phyloP scores from a whole-genome alignment of 2,888 invertebrate genomes.

The Mycalesis mineus region DNA sequence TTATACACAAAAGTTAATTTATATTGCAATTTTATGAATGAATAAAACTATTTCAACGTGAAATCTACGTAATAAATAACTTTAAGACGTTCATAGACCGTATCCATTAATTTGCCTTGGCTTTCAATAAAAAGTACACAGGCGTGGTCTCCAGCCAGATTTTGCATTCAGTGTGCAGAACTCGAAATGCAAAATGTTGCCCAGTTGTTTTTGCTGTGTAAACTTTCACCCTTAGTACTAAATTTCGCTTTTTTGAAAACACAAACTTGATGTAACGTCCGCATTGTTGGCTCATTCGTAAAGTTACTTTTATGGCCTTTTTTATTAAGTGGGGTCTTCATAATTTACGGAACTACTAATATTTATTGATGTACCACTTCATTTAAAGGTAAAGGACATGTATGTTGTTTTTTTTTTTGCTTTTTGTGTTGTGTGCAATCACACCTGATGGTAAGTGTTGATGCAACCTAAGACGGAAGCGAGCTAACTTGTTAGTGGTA shows the following conservation, averaged over 20 bases:
- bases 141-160: background rate
- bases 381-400: too few species aligned
- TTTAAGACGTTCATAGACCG: too few species aligned
- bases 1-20: too few species aligned
- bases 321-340: background rate
- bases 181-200: background rate
- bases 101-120: too few species aligned
- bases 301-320: background rate
- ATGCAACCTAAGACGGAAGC: too few species aligned
- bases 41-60: too few species aligned
- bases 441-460: too few species aligned
- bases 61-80: too few species aligned
- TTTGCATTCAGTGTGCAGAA: background rate
- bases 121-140: background rate
- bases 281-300: background rate
- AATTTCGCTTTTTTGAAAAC: conserved; percentile 1
- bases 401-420: too few species aligned
- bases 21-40: too few species aligned
- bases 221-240: background rate
- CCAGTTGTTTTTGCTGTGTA: background rate
- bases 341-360: background rate
- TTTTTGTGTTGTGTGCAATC: too few species aligned
- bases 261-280: conserved; percentile 1
- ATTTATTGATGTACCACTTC: background rate
- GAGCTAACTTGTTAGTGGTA: too few species aligned